Conservation (phyloP, 2,797 vertebrate genomes). For the Artibeus jamaicensis region DNA sequence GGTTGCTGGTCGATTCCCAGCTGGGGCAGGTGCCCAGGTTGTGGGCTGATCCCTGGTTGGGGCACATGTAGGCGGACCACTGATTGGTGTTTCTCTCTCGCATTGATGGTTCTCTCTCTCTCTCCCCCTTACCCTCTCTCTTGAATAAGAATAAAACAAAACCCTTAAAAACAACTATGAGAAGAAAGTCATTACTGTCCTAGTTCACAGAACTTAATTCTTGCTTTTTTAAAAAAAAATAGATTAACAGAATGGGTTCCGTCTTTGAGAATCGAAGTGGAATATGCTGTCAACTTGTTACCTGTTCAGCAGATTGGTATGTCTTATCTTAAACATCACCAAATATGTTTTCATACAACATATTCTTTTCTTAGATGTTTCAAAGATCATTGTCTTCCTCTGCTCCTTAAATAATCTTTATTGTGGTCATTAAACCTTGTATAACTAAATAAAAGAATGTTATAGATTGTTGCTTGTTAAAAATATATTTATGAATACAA, state of each 20-base stretch:
- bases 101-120: background rate
- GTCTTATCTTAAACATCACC: constrained; percentile 16
- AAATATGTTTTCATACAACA: background rate
- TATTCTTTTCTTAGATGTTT: background rate
- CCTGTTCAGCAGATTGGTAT: constrained; percentile 93
- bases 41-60: background rate
- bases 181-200: background rate
- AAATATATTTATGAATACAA: background rate
- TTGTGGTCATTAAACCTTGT: background rate
- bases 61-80: no score
- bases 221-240: constrained; percentile 70
- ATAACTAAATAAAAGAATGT: background rate
- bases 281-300: constrained; percentile 87
- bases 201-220: background rate
- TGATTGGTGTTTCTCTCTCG: background rate
- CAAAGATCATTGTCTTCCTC: background rate
- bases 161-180: background rate
- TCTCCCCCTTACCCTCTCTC: background rate
- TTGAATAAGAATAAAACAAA: background rate
- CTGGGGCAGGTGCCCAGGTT: no score
- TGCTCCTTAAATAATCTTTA: background rate
- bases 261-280: constrained; percentile 87
- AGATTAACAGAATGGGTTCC: constrained; percentile 85
- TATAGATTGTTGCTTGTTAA: background rate
- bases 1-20: no score